A percentile compares a stretch with the other conserved stretches of the same genome.
These are phyloP conservation scores for Meriones psammophilus DNA, from an alignment of 2,797 vertebrate genomes.

Conservation along the genomic window DNA sequence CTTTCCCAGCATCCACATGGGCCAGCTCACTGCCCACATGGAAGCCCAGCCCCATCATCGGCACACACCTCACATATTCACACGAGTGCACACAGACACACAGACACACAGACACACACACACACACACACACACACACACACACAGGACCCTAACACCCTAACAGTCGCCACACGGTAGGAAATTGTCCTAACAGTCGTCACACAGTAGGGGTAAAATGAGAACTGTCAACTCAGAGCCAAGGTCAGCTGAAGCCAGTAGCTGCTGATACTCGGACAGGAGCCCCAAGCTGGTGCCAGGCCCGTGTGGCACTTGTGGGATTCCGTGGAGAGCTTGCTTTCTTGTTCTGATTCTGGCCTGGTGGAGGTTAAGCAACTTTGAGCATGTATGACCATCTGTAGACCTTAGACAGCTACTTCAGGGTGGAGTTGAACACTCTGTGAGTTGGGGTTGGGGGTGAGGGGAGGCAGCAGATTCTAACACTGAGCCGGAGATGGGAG, in stretches of 20 bases:
- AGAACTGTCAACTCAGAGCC: conserved; percentile 18
- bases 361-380: background rate
- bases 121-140: background rate
- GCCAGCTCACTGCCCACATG: background rate
- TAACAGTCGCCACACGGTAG: background rate
- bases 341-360: background rate
- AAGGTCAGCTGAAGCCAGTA: background rate
- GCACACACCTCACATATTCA: background rate
- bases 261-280: background rate
- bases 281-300: background rate
- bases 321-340: background rate
- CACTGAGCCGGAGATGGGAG: background rate
- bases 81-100: background rate
- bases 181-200: background rate
- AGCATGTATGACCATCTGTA: background rate
- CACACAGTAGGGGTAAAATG: background rate
- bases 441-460: too few species aligned
- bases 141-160: background rate
- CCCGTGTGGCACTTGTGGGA: background rate
- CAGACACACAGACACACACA: background rate
- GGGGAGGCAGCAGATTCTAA: background rate
- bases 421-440: background rate
- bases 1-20: background rate
- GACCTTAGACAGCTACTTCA: background rate
- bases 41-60: background rate